phyloP scores from a whole-genome alignment of 2,888 invertebrate species.

The Auanema freiburgensis region DNA sequence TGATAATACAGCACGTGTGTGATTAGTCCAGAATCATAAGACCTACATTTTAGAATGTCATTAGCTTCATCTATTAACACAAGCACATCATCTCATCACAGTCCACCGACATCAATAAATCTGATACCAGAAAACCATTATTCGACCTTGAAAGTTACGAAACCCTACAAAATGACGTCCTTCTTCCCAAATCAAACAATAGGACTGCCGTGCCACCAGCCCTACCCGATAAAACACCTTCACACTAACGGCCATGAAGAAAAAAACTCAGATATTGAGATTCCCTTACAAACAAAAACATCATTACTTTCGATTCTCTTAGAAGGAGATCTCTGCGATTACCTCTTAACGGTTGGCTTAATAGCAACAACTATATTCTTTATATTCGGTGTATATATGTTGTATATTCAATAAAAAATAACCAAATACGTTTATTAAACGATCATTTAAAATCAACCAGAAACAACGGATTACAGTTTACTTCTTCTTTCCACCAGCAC shows the following conservation, averaged over 20 bases:
- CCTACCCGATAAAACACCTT: background rate
- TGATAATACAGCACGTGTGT: background rate
- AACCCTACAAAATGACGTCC: no score
- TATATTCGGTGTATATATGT: slow-evolving; percentile 11
- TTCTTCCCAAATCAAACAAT: background rate
- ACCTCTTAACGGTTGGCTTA: slow-evolving; percentile 5
- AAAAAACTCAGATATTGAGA: no score
- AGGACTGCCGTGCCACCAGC: background rate
- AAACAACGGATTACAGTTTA: background rate
- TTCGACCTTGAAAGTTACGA: no score
- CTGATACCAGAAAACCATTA: no score
- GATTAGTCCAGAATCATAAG: slow-evolving; percentile 2
- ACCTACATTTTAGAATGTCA: background rate
- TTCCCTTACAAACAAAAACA: no score
- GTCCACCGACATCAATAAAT: no score
- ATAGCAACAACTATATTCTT: slow-evolving; percentile 9
- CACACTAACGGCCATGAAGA: no score
- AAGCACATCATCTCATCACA: no score
- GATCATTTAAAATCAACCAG: slow-evolving; percentile 1
- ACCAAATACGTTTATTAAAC: no score
- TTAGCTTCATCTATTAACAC: no score
- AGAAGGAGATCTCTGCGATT: slow-evolving; percentile 11
- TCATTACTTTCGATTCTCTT: background rate
- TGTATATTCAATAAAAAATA: slow-evolving; percentile 8
- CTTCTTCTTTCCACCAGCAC: slow-evolving; percentile 54